Evolutionary conservation across 2,113 vertebrate genomes (phyloP).

Genomic region (Manacus vitellinus): DNA sequence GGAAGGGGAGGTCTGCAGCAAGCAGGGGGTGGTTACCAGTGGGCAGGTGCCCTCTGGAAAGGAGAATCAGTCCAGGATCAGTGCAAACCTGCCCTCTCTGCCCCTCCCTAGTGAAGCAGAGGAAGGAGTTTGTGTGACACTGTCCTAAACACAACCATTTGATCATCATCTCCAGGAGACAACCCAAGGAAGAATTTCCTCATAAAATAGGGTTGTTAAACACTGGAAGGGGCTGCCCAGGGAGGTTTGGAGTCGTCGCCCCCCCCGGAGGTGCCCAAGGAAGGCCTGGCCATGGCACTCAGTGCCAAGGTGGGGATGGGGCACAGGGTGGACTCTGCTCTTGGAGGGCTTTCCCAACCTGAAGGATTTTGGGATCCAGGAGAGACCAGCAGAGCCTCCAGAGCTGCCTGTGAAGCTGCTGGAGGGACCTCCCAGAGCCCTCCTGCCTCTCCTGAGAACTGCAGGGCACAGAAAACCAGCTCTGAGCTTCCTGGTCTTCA

Average conservation of each 20-base stretch:
- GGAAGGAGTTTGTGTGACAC: neutral
- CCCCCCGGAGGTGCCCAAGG: neutral
- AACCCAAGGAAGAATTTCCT: neutral
- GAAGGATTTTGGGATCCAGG: neutral
- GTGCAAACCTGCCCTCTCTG: neutral
- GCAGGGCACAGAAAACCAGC: neutral
- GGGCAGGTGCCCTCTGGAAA: neutral
- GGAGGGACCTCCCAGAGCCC: neutral
- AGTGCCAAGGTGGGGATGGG: neutral
- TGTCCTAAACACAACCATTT: neutral
- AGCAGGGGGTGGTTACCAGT: neutral
- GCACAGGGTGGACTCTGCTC: neutral
- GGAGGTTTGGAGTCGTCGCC: neutral
- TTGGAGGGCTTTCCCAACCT: neutral
- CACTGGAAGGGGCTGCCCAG: neutral
- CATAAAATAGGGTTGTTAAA: neutral
- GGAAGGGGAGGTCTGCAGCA: neutral
- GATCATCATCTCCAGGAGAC: neutral
- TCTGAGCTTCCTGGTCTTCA: neutral
- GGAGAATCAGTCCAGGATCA: accelerated
- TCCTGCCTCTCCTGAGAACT: neutral
- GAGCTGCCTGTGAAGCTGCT: neutral
- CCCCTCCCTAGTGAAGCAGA: neutral
- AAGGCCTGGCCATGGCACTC: neutral
- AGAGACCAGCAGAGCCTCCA: neutral